Conservation (phyloP, 1,140 invertebrate genomes). For the Drosophila nasuta region DNA sequence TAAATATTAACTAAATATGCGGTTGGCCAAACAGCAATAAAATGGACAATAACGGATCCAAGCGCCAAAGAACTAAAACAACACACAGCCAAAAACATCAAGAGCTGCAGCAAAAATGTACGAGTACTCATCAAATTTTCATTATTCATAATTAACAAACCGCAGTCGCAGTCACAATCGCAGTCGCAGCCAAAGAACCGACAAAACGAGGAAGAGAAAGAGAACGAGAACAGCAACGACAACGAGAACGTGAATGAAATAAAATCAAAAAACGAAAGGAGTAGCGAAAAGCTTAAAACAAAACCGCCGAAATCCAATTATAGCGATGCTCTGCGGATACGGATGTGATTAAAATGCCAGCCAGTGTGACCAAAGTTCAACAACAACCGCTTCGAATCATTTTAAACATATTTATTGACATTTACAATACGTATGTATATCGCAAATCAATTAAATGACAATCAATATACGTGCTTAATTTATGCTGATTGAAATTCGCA, state of each 20-base stretch:
- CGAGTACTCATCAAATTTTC: conserved; percentile 58
- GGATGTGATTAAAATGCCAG: conserved; percentile 39
- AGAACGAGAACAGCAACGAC: background rate
- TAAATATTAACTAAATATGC: conserved; percentile 57
- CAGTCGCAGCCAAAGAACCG: conserved; percentile 37
- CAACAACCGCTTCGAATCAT: conserved; percentile 2
- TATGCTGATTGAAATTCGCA: background rate
- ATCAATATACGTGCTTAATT: background rate
- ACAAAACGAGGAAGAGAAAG: conserved; percentile 3
- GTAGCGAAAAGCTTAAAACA: conserved; percentile 9
- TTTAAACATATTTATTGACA: conserved; percentile 9
- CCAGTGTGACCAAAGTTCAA: conserved; percentile 39
- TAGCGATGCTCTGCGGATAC: conserved; percentile 27
- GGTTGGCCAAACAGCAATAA: conserved; percentile 36
- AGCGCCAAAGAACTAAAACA: background rate
- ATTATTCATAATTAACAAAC: conserved; percentile 71
- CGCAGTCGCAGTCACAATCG: conserved; percentile 42
- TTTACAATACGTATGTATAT: background rate
- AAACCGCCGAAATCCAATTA: conserved; percentile 52
- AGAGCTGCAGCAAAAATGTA: conserved; percentile 47
- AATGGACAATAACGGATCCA: conserved; percentile 39
- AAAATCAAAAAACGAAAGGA: conserved; percentile 1
- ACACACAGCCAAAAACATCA: conserved; percentile 10
- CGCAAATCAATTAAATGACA: background rate
- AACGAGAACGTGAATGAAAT: conserved; percentile 4